A percentile compares a stretch with the other conserved stretches of the same genome.
phyloP scores from a whole-genome alignment of 2,113 vertebrate genomes.

The Odocoileus hemionus region DNA sequence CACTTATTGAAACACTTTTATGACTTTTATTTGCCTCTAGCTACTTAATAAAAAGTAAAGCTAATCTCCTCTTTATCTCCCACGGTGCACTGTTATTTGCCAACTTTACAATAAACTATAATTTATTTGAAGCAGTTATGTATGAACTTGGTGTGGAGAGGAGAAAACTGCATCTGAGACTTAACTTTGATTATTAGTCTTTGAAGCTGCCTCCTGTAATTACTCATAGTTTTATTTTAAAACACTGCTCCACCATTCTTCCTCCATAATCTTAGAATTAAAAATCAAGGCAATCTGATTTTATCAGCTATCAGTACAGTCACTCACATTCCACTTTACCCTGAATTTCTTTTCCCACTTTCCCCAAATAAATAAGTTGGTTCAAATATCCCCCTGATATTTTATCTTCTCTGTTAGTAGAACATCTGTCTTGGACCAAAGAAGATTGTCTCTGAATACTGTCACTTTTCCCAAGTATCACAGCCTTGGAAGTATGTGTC shows the following conservation, averaged over 20 bases:
- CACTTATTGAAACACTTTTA: slow-evolving; percentile 43
- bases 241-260: slow-evolving; percentile 39
- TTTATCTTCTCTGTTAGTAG: neutral
- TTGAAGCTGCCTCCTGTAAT: slow-evolving; percentile 35
- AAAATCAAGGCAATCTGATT: neutral
- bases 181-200: slow-evolving; percentile 66
- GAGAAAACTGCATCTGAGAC: slow-evolving; percentile 46
- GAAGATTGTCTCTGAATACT: neutral
- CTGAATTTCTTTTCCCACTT: neutral
- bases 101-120: slow-evolving; percentile 62
- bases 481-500: neutral
- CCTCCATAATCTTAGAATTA: slow-evolving; percentile 56
- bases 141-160: neutral
- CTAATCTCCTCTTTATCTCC: slow-evolving; percentile 66
- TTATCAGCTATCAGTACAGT: neutral
- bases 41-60: slow-evolving; percentile 68
- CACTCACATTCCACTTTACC: neutral
- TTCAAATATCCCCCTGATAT: neutral
- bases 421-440: neutral
- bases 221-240: slow-evolving; percentile 59
- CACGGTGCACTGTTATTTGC: slow-evolving; percentile 36
- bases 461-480: neutral
- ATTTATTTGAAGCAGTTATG: slow-evolving; percentile 56
- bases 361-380: neutral
- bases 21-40: slow-evolving; percentile 49